A percentile compares a stretch with the other conserved stretches of the same genome.
These are phyloP conservation scores for Drosophila lacertosa DNA, from an alignment of 1,140 invertebrate species.

Conservation along the genomic window DNA sequence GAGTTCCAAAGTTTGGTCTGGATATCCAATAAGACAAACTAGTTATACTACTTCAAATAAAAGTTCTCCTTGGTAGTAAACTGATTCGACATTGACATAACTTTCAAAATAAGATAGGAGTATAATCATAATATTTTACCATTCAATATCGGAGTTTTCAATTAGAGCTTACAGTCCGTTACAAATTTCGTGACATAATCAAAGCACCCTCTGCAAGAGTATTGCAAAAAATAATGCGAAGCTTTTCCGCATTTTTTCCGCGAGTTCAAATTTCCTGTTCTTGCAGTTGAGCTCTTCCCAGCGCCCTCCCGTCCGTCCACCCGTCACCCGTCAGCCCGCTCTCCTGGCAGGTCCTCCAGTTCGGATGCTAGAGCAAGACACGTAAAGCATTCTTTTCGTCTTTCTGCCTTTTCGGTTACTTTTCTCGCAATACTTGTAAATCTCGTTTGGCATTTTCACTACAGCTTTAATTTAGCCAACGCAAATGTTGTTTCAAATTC, in stretches of 20 bases:
- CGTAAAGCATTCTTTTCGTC: conserved; percentile 29
- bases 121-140: too few species aligned
- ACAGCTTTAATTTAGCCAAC: conserved; percentile 7
- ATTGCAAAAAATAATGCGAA: conserved; percentile 6
- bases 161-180: too few species aligned
- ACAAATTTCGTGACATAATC: too few species aligned
- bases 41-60: too few species aligned
- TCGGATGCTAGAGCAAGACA: conserved; percentile 14
- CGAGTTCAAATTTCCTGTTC: conserved; percentile 74
- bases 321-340: too few species aligned
- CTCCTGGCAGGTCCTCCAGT: not conserved
- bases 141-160: too few species aligned
- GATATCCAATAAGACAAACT: too few species aligned
- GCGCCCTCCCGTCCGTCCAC: not conserved
- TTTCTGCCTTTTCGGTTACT: conserved; percentile 10
- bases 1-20: too few species aligned
- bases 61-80: too few species aligned
- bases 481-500: conserved; percentile 4
- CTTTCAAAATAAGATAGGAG: too few species aligned
- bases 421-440: conserved; percentile 70
- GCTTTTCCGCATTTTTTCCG: conserved; percentile 68
- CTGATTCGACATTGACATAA: too few species aligned
- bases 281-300: conserved; percentile 32
- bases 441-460: conserved; percentile 57
- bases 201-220: not conserved